Conservation (phyloP, 2,888 invertebrate genomes). For the Aphrophora alni region DNA sequence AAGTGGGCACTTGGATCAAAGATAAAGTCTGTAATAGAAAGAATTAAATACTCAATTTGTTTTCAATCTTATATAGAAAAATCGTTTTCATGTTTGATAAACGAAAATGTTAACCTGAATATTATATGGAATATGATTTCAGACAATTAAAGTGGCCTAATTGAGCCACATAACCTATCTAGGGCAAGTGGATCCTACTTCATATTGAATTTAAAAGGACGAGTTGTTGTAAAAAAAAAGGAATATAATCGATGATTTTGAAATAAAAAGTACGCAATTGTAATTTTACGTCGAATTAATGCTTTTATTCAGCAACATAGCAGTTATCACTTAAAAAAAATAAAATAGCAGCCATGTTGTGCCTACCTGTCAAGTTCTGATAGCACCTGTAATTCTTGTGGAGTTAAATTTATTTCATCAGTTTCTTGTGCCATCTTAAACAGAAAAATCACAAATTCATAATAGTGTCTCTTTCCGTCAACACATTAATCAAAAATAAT, state of each 20-base stretch:
- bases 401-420: constrained; percentile 75
- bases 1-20: too few relatives aligned
- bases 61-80: too few relatives aligned
- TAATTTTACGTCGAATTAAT: too few relatives aligned
- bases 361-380: constrained; percentile 85
- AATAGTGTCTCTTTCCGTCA: not conserved
- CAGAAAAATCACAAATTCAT: not conserved
- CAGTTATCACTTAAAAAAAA: constrained; percentile 24
- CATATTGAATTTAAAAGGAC: not conserved
- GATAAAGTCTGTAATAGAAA: too few relatives aligned
- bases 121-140: too few relatives aligned
- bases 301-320: not conserved
- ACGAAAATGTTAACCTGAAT: too few relatives aligned
- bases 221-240: not conserved
- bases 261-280: too few relatives aligned
- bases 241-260: not conserved
- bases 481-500: not conserved
- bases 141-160: not conserved
- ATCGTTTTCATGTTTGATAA: too few relatives aligned
- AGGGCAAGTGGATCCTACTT: constrained; percentile 3
- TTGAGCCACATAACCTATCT: constrained; percentile 20
- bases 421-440: constrained; percentile 63
- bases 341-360: constrained; percentile 43
- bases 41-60: too few relatives aligned
- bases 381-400: constrained; percentile 83